These are phyloP conservation scores for Polymixis lichenea DNA, from an alignment of 2,888 invertebrate genomes.

Conservation along the genomic window DNA sequence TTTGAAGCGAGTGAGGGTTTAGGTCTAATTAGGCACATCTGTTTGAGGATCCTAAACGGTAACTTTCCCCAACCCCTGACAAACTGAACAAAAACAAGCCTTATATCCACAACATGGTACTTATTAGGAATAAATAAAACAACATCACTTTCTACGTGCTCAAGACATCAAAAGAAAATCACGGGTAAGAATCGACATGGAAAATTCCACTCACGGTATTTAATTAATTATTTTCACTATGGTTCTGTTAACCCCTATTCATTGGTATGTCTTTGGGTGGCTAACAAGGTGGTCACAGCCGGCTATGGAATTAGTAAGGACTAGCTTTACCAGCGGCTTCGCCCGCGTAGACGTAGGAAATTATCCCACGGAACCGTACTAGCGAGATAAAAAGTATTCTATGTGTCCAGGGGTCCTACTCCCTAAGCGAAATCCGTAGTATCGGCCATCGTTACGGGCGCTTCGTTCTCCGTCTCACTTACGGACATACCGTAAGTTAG, in stretches of 20 bases:
- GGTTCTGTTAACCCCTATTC: background rate
- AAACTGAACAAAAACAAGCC: background rate
- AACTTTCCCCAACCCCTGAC: background rate
- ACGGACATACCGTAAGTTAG: too few species aligned
- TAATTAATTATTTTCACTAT: background rate
- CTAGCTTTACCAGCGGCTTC: too few species aligned
- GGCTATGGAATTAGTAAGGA: background rate
- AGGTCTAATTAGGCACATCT: constrained; percentile 34
- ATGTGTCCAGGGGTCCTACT: too few species aligned
- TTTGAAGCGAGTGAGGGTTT: constrained; percentile 6
- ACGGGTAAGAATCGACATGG: background rate
- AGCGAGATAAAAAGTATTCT: too few species aligned
- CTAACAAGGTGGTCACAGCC: background rate
- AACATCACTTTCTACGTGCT: background rate
- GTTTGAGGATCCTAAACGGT: background rate
- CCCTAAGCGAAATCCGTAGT: too few species aligned
- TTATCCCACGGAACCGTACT: too few species aligned
- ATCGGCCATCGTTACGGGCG: too few species aligned
- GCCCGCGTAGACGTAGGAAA: too few species aligned
- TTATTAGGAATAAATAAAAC: background rate
- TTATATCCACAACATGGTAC: background rate
- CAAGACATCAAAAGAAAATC: background rate
- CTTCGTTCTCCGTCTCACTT: too few species aligned
- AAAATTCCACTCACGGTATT: background rate
- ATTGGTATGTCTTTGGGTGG: background rate